These are phyloP conservation scores for Paradisaea rubra DNA, from an alignment of 2,113 vertebrate genomes.

Conservation along the genomic window DNA sequence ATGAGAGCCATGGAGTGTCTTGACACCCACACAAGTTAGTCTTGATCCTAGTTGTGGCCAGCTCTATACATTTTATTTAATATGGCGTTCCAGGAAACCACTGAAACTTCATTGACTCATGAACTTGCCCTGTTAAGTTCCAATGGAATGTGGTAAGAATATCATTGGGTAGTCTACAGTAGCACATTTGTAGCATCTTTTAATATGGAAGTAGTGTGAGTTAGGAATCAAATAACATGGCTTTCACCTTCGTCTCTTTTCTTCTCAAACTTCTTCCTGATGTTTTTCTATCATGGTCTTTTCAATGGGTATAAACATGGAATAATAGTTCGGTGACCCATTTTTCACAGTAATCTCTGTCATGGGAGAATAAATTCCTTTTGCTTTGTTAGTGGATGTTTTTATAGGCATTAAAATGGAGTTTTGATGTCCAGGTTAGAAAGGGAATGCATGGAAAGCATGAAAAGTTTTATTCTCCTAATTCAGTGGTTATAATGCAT, in stretches of 20 bases:
- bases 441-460: background rate
- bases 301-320: background rate
- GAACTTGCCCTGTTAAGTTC: background rate
- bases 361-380: background rate
- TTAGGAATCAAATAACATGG: background rate
- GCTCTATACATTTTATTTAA: background rate
- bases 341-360: background rate
- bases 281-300: background rate
- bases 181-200: background rate
- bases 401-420: background rate
- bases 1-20: background rate
- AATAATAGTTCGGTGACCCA: background rate
- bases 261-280: background rate
- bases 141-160: background rate
- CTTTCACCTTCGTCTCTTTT: background rate
- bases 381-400: background rate
- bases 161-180: background rate
- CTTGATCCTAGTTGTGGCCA: too few relatives aligned
- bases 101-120: background rate
- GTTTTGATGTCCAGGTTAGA: background rate
- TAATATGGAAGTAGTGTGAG: background rate
- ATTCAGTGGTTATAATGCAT: background rate
- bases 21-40: background rate
- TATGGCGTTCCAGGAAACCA: background rate
- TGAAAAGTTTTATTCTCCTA: background rate